Evolutionary conservation across 2,888 invertebrate species (phyloP).

Genomic region (Mythimna vitellina): DNA sequence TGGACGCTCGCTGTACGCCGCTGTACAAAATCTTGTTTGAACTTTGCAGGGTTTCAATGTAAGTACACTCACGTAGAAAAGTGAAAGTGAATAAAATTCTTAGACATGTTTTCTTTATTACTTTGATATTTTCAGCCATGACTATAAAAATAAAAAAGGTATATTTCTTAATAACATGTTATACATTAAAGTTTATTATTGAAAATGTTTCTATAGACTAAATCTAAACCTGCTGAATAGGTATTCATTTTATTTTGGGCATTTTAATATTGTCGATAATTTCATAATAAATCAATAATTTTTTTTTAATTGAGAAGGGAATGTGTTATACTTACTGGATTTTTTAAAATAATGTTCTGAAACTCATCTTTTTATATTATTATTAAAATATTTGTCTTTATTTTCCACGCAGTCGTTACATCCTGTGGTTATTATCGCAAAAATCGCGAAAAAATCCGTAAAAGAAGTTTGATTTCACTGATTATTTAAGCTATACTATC

Average conservation of each 20-base stretch:
- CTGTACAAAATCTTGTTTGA: slow-evolving; percentile 50
- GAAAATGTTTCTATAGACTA: slow-evolving; percentile 1
- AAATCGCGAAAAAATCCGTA: slow-evolving; percentile 1
- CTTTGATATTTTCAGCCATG: slow-evolving; percentile 31
- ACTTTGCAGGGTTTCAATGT: slow-evolving; percentile 35
- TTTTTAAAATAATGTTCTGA: background rate
- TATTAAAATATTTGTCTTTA: too few species aligned
- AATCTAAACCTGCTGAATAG: background rate
- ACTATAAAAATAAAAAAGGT: slow-evolving; percentile 17
- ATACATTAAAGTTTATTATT: slow-evolving; percentile 12
- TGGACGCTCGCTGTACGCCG: slow-evolving; percentile 25
- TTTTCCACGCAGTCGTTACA: background rate
- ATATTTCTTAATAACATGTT: slow-evolving; percentile 14
- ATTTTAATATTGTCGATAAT: background rate
- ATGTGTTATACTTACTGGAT: background rate
- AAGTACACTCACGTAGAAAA: slow-evolving; percentile 40
- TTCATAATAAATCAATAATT: background rate
- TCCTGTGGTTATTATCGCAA: background rate
- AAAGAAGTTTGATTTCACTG: slow-evolving; percentile 1
- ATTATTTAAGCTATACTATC: background rate
- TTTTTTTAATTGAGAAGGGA: background rate
- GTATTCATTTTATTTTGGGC: background rate
- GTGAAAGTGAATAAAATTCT: slow-evolving; percentile 52
- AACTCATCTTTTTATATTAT: background rate
- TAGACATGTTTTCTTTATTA: slow-evolving; percentile 39